A percentile compares a stretch with the other conserved stretches of the same genome.
These are phyloP conservation scores for Tetragonisca angustula DNA, from an alignment of 2,888 invertebrate species.

Conservation along the genomic window DNA sequence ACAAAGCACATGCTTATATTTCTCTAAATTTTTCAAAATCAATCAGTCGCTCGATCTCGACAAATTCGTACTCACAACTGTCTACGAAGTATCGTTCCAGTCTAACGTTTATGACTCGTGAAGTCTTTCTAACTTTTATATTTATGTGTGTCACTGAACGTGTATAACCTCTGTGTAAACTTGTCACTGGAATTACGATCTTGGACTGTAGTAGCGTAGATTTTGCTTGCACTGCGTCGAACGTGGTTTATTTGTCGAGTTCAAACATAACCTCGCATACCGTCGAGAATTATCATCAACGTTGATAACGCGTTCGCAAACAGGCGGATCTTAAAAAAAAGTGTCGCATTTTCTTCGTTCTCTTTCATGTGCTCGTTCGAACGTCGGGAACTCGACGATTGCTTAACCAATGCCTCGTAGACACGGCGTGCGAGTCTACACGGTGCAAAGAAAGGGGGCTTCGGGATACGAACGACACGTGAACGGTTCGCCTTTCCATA, in stretches of 20 bases:
- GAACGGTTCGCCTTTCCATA: constrained; percentile 70
- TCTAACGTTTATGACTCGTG: neutral
- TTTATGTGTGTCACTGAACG: neutral
- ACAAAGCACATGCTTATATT: neutral
- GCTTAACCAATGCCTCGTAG: constrained; percentile 50
- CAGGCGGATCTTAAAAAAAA: constrained; percentile 14
- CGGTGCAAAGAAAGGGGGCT: neutral
- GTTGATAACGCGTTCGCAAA: constrained; percentile 18
- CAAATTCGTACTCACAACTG: neutral
- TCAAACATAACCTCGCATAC: constrained; percentile 34
- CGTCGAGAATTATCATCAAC: constrained; percentile 35
- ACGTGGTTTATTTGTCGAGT: constrained; percentile 20
- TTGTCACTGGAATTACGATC: constrained; percentile 16
- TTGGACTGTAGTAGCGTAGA: constrained; percentile 1
- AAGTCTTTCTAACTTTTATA: neutral
- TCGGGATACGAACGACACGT: constrained; percentile 60
- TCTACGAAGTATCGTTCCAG: neutral
- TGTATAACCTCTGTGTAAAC: neutral
- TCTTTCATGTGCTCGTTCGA: neutral
- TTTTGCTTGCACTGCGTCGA: constrained; percentile 22
- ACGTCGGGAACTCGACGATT: constrained; percentile 35
- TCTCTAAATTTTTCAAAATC: neutral
- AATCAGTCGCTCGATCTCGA: neutral
- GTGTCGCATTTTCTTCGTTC: constrained; percentile 34
- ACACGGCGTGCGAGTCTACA: neutral